Evolutionary conservation across 2,888 invertebrate species (phyloP).

Genomic region (Margaritifera margaritifera): DNA sequence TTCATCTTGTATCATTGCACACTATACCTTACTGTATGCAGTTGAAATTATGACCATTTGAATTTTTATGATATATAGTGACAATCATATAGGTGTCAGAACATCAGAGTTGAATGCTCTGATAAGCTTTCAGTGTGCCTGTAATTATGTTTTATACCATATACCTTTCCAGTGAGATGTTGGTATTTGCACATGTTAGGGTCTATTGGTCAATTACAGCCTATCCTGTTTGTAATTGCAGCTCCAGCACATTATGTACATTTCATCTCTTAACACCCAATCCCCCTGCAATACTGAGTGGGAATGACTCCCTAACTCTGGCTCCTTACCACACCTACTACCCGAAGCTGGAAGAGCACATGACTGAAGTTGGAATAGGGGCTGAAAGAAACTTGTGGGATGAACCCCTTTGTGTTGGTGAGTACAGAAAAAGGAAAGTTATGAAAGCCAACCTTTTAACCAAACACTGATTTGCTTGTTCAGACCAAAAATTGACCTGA

Average conservation of each 20-base stretch:
- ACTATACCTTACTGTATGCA: too few species aligned
- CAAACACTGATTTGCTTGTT: neutral
- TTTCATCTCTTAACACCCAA: constrained; percentile 72
- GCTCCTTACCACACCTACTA: constrained; percentile 74
- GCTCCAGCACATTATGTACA: constrained; percentile 70
- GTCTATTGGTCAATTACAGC: too few species aligned
- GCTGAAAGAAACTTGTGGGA: constrained; percentile 72
- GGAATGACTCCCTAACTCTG: constrained; percentile 69
- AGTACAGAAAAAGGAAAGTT: constrained; percentile 5
- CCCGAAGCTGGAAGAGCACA: constrained; percentile 71
- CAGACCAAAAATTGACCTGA: neutral
- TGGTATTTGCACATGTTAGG: too few species aligned
- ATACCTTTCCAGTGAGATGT: too few species aligned
- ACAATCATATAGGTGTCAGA: too few species aligned
- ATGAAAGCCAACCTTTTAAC: neutral
- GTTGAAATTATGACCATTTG: too few species aligned
- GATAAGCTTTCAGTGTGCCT: too few species aligned
- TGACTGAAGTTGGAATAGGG: constrained; percentile 67
- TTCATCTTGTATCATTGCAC: too few species aligned
- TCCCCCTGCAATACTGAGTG: constrained; percentile 71
- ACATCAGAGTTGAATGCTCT: too few species aligned
- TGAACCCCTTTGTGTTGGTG: constrained; percentile 71
- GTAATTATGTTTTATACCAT: too few species aligned
- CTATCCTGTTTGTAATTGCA: constrained; percentile 34
- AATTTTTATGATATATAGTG: too few species aligned